Percentiles rank a stretch among this genome's conserved stretches.
Evolutionary conservation across 1,140 invertebrate species (phyloP).

Genomic region (Latrodectus geometricus): DNA sequence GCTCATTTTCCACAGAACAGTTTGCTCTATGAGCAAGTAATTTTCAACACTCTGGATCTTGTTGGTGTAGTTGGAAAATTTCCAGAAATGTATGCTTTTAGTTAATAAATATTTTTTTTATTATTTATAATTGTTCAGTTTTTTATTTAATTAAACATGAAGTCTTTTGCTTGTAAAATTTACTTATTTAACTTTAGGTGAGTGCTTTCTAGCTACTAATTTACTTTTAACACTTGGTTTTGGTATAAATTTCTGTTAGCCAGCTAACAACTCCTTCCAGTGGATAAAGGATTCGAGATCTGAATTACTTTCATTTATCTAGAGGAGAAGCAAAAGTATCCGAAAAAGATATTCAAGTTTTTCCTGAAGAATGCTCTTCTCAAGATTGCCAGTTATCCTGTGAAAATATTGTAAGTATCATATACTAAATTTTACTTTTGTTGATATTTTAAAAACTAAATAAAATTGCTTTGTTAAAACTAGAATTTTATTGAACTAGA

Average conservation of each 20-base stretch:
- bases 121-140: no score
- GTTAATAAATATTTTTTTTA: no score
- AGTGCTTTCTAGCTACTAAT: constrained; percentile 43
- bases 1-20: constrained; percentile 90
- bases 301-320: neutral
- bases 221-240: neutral
- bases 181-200: constrained; percentile 48
- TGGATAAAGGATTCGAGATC: no score
- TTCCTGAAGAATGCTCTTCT: constrained; percentile 65
- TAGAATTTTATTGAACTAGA: no score
- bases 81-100: neutral
- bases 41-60: constrained; percentile 86
- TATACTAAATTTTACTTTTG: no score
- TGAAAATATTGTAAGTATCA: constrained; percentile 25
- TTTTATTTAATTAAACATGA: no score
- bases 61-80: constrained; percentile 79
- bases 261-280: neutral
- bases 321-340: constrained; percentile 46
- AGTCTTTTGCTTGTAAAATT: neutral
- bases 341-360: constrained; percentile 67
- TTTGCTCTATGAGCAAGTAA: constrained; percentile 90
- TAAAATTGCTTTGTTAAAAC: no score
- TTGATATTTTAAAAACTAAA: no score
- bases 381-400: constrained; percentile 21
- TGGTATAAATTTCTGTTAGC: neutral